Conservation (phyloP, 2,113 vertebrate species). For the Chiloscyllium plagiosum region DNA sequence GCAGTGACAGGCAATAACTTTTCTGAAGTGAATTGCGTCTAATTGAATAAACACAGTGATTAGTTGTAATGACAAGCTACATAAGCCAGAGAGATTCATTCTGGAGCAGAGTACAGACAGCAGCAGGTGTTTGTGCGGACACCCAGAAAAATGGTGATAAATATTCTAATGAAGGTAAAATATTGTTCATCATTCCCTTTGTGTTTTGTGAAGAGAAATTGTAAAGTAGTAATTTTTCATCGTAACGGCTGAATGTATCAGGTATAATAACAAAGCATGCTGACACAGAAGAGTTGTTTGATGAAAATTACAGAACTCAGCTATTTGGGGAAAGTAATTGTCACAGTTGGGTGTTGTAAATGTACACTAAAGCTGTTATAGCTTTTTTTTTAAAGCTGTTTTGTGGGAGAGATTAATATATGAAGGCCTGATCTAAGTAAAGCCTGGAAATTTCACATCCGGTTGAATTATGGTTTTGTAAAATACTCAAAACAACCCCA, state of each 20-base stretch:
- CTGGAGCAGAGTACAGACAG: slow-evolving; percentile 46
- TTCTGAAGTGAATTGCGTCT: slow-evolving; percentile 57
- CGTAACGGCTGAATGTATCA: slow-evolving; percentile 77
- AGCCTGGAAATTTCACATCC: neutral
- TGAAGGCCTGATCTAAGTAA: neutral
- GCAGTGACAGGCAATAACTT: slow-evolving; percentile 54
- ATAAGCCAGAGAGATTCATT: slow-evolving; percentile 51
- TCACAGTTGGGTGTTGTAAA: slow-evolving; percentile 42
- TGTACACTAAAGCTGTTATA: slow-evolving; percentile 14
- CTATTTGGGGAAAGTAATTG: slow-evolving; percentile 61
- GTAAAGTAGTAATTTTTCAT: slow-evolving; percentile 69
- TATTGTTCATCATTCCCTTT: slow-evolving; percentile 61
- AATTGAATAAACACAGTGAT: slow-evolving; percentile 63
- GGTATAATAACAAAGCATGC: slow-evolving; percentile 54
- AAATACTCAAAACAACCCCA: neutral
- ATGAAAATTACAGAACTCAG: slow-evolving; percentile 62
- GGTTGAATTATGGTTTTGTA: neutral
- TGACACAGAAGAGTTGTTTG: slow-evolving; percentile 55
- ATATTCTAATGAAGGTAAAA: slow-evolving; percentile 63
- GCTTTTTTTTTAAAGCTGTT: slow-evolving; percentile 31
- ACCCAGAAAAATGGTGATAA: slow-evolving; percentile 60
- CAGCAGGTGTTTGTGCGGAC: slow-evolving; percentile 56
- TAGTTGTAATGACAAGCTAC: slow-evolving; percentile 54
- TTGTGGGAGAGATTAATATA: slow-evolving; percentile 7
- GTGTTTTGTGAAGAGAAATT: slow-evolving; percentile 65